Conservation (phyloP, 2,888 invertebrate species). For the Quadroppia sp. region DNA sequence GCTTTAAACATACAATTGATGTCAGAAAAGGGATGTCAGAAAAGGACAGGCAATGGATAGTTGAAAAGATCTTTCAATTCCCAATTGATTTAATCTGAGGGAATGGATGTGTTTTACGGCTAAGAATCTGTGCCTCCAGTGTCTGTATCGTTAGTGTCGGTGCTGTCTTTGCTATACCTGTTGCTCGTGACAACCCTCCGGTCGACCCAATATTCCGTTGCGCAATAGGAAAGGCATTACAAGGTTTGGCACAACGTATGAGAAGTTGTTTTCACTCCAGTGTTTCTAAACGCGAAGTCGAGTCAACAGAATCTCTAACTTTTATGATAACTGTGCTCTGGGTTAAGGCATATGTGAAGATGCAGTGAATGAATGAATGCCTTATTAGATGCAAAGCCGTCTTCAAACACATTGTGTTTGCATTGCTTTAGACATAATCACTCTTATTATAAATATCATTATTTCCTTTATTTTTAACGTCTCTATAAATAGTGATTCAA, state of each 20-base stretch:
- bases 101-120: too few relatives aligned
- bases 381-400: background rate
- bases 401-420: background rate
- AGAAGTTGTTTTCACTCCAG: conserved; percentile 23
- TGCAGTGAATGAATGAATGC: background rate
- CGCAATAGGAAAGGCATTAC: conserved; percentile 9
- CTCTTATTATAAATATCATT: background rate
- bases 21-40: too few relatives aligned
- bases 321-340: conserved; percentile 6
- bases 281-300: background rate
- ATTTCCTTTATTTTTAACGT: background rate
- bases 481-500: background rate
- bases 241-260: background rate
- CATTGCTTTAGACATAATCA: background rate
- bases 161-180: background rate
- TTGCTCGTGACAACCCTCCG: conserved; percentile 32
- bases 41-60: too few relatives aligned
- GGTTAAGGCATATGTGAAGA: conserved; percentile 15
- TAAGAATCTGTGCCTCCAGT: too few relatives aligned
- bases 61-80: too few relatives aligned
- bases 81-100: too few relatives aligned
- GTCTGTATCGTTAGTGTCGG: background rate
- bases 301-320: conserved; percentile 6
- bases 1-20: too few relatives aligned
- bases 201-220: conserved; percentile 19